Base-by-base conservation (phyloP, 2,113 vertebrate species). In the Phyllostomus hastatus region DNA sequence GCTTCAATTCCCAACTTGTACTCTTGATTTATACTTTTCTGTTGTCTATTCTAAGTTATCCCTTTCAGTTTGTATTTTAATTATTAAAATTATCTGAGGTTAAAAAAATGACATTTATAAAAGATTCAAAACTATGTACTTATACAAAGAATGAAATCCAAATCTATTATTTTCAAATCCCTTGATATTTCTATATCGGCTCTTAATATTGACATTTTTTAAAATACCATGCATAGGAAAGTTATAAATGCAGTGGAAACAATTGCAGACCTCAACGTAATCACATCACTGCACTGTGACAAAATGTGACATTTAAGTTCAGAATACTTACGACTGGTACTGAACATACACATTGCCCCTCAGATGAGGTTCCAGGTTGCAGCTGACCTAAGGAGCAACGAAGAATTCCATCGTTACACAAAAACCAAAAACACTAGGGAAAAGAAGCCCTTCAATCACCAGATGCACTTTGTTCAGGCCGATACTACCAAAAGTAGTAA, bases 261-360 rank as follows among this genome's bases (percentile, higher is more conserved):
- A 91, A 43, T 12, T 48, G 67, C 59, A 82, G 50, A 50, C 5
- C 15, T 66, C 52, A 88, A 48, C 70, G 54, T 28, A 57, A 94
- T 82, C 64, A 81, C n/a, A 78, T 69, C 41, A 93, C 12, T 14
- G 1, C 4, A 69, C 54, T 43, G 22, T 66, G 52, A 90, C 70
- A 88, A 88, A 86, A 67, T 3, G 12, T n/a, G 48, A 46, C 12
- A 9, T 66, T 86, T 41, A 46, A 69, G 0, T 78, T 46, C 0
- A 24, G 54, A 43, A 95, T 94, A 98, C 99, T 99, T 99, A 99
- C 99, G 98, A 99, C 59, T 99, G 99, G 97, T 99, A 99, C 91
- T 99, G 99, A 93, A 99, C 98, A 46, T 99, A 99, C 10, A 99
- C 99, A 4, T 99, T 99, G 98, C 99, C 99, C 98, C 99, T 99